Percentiles rank a stretch among this genome's conserved stretches.
Conservation (phyloP, 2,888 invertebrate genomes). For the Boloria selene region DNA sequence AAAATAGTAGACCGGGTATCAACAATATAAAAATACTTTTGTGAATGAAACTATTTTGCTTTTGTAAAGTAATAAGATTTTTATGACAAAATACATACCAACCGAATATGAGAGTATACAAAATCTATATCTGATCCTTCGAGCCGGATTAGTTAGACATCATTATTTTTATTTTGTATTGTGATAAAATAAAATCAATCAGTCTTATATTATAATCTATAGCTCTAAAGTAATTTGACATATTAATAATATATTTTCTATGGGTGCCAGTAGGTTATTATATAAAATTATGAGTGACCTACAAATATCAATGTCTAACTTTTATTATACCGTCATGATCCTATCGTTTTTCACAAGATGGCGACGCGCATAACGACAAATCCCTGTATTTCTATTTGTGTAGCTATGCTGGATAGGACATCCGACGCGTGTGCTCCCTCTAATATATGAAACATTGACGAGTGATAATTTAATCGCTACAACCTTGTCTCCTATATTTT, state of each 20-base stretch:
- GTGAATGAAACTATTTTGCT: slow-evolving; percentile 34
- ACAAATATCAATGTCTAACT: slow-evolving; percentile 61
- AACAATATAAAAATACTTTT: slow-evolving; percentile 28
- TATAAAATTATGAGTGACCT: slow-evolving; percentile 55
- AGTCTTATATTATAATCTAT: no score
- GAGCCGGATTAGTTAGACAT: not conserved
- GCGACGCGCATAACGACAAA: slow-evolving; percentile 79
- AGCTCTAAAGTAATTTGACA: no score
- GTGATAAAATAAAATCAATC: no score
- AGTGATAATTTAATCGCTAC: slow-evolving; percentile 38
- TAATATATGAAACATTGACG: slow-evolving; percentile 39
- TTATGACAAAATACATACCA: not conserved
- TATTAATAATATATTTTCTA: not conserved
- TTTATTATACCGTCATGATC: slow-evolving; percentile 75
- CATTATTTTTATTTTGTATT: no score
- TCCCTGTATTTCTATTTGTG: slow-evolving; percentile 82
- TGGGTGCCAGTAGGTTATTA: slow-evolving; percentile 34
- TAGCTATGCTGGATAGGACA: slow-evolving; percentile 67
- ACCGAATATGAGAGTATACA: not conserved
- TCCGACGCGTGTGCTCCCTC: slow-evolving; percentile 42
- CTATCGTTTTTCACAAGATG: slow-evolving; percentile 83
- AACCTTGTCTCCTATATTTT: slow-evolving; percentile 67
- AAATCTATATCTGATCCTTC: slow-evolving; percentile 6
- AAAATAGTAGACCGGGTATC: slow-evolving; percentile 33
- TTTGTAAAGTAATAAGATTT: not conserved